Conservation (phyloP, 1,140 invertebrate genomes). For the Drosophila ohnishii region DNA sequence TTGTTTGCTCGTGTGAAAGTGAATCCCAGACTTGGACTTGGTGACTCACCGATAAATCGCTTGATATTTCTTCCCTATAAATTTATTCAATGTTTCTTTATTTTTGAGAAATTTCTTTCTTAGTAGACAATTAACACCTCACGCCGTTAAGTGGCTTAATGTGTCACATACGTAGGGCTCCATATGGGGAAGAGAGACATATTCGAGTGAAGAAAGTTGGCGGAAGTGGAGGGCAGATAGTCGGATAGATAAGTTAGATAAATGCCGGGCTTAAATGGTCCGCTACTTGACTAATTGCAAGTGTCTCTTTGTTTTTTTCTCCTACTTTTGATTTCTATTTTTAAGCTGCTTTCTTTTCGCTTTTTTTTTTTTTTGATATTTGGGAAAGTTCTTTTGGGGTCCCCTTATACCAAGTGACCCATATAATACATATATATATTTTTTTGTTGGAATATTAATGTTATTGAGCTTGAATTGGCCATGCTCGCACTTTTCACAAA, state of each 20-base stretch:
- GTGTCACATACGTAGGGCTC: constrained; percentile 39
- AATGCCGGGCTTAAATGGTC: constrained; percentile 53
- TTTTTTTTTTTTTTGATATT: neutral
- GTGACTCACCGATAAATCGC: constrained; percentile 27
- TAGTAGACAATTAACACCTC: constrained; percentile 65
- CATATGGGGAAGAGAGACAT: constrained; percentile 31
- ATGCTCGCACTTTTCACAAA: constrained; percentile 38
- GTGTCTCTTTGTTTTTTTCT: constrained; percentile 14
- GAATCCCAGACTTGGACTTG: constrained; percentile 17
- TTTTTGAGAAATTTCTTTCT: constrained; percentile 42
- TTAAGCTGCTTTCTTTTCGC: constrained; percentile 44
- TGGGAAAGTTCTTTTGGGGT: constrained; percentile 62
- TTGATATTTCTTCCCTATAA: constrained; percentile 6
- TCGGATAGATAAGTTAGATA: constrained; percentile 47
- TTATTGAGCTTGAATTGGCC: constrained; percentile 65
- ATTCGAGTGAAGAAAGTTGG: constrained; percentile 53
- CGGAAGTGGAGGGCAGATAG: constrained; percentile 57
- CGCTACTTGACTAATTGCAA: constrained; percentile 62
- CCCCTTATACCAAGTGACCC: constrained; percentile 41
- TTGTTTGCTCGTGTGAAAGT: constrained; percentile 57
- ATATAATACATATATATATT: constrained; percentile 37
- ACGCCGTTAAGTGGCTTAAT: constrained; percentile 69
- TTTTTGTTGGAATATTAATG: constrained; percentile 43
- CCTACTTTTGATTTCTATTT: constrained; percentile 55
- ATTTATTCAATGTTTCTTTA: constrained; percentile 10